These are phyloP conservation scores for Chrysocyon brachyurus DNA, from an alignment of 2,797 vertebrate genomes.

Conservation along the genomic window DNA sequence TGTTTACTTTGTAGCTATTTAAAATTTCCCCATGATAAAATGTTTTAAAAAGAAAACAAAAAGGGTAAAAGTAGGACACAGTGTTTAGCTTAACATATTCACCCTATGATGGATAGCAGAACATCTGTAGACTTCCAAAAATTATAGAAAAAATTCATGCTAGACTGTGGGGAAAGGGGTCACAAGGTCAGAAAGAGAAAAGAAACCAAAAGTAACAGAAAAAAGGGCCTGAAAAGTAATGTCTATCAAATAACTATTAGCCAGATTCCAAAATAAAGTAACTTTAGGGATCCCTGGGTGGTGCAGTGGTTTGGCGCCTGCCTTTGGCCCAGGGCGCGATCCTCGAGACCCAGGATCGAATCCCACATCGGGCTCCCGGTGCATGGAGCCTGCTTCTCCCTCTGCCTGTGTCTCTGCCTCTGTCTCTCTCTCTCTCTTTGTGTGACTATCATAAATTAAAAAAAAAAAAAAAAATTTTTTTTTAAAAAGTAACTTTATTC, in stretches of 20 bases:
- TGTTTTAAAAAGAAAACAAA: neutral
- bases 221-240: neutral
- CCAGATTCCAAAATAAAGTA: slow-evolving; percentile 23
- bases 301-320: too few species aligned
- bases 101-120: neutral
- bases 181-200: neutral
- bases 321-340: too few species aligned
- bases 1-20: neutral
- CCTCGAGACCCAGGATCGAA: too few species aligned
- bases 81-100: slow-evolving; percentile 14
- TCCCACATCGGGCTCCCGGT: too few species aligned
- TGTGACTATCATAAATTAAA: too few species aligned
- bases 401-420: too few species aligned
- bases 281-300: neutral
- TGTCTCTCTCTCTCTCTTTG: too few species aligned
- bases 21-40: neutral
- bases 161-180: neutral
- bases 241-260: slow-evolving; percentile 5
- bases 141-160: neutral
- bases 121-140: neutral
- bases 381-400: too few species aligned
- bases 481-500: slow-evolving; percentile 16
- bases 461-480: neutral
- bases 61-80: slow-evolving; percentile 7
- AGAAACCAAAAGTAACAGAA: neutral